Base-by-base conservation (phyloP, 2,888 invertebrate genomes). In the Eumerus sabulonum region DNA sequence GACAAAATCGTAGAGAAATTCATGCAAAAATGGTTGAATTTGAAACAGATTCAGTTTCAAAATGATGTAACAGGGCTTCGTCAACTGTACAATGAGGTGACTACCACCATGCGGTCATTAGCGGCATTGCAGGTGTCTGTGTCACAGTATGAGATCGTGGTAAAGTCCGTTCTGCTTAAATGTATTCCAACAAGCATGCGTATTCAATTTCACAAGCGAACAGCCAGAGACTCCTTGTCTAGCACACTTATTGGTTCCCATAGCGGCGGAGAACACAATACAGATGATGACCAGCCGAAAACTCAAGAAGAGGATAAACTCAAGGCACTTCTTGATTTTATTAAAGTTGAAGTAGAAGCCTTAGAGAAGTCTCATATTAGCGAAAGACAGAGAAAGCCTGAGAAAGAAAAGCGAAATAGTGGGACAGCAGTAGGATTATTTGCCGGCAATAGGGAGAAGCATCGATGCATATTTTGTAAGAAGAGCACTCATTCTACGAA, bases 1-100 rank as follows among this genome's bases (percentile, higher is more conserved):
- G 66, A 81, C 4, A 82, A 67, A 73, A 64, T 81, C 12, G 38
- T 77, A 9, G 63, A 76, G 14, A 74, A 63, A 59, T 81, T 50
- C 54, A 14, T 76, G 12, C 67, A 76, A 45, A 71, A 71, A 51
- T 47, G 60, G 27, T 48, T 70, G 51, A 35, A 36, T 18, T 7
- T 71, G 2, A 70, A 74, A 17, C 36, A 62, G 36, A 68, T 68
- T n/a, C 63, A 67, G 1, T 57, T 59, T 1, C 9, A 19, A 1
- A 53, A 16, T 27, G 59, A 77, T 19, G 16, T 56, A 3, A 48
- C 18, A 4, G 59, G 64, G 1, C 36, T 79, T 13, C 64, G 73
- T 3, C 9, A 59, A 1, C 44, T 68, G n/a, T 79, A 68, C 13
- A 79, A 68, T 56, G 66, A 74, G n/a, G 60, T 70, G 3, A 57